Evolutionary conservation across 2,797 vertebrate species (phyloP).

Genomic region (Anas capensis): DNA sequence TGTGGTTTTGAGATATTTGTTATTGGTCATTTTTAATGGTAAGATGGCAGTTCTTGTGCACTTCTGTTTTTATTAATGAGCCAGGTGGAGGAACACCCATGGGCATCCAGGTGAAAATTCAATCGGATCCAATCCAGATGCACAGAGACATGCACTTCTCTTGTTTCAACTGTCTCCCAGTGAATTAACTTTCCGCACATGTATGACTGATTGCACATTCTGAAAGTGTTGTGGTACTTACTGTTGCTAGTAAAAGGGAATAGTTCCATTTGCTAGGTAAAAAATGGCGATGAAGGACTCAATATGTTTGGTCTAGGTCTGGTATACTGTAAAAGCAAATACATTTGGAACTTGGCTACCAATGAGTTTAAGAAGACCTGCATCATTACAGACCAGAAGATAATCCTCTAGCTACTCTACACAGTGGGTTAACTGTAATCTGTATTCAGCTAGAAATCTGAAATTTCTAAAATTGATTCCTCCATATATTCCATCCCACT

Average conservation of each 20-base stretch:
- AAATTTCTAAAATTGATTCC: neutral
- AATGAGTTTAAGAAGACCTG: neutral
- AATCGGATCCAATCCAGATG: neutral
- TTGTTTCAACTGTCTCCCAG: too few species aligned
- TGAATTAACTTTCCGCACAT: neutral
- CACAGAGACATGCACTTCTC: neutral
- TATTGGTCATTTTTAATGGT: neutral
- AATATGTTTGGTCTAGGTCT: neutral
- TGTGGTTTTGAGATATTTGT: neutral
- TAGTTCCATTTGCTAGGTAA: neutral
- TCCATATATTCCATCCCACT: neutral
- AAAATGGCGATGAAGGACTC: neutral
- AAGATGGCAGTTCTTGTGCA: neutral
- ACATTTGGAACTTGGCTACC: neutral
- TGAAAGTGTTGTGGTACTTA: neutral
- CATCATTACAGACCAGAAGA: fast-evolving
- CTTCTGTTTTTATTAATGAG: neutral
- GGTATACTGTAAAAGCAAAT: neutral
- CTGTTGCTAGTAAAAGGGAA: neutral
- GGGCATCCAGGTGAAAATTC: neutral
- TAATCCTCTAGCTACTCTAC: neutral
- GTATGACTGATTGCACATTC: too few species aligned
- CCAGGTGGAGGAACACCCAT: neutral
- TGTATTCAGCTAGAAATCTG: neutral
- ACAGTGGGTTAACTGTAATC: neutral